Evolutionary conservation across 2,888 invertebrate genomes (phyloP).

Genomic region (Drosophila atripex): DNA sequence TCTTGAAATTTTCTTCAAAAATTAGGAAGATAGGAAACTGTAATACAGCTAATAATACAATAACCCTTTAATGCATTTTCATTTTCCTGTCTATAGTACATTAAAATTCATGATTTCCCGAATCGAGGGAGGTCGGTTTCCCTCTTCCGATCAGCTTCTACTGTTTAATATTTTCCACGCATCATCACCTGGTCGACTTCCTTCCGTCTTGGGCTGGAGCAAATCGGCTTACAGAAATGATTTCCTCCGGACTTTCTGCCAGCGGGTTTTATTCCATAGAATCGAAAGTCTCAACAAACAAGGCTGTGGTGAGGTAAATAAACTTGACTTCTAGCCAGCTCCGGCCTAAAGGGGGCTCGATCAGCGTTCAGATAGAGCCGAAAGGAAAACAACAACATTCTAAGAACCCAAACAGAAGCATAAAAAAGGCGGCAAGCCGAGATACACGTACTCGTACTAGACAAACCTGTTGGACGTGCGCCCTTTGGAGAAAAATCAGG

Average conservation of each 20-base stretch:
- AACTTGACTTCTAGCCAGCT: slow-evolving; percentile 55
- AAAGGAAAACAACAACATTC: slow-evolving; percentile 64
- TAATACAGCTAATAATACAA: slow-evolving; percentile 1
- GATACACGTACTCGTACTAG: slow-evolving; percentile 69
- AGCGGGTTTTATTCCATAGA: not conserved
- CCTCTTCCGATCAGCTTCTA: slow-evolving; percentile 4
- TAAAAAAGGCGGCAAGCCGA: slow-evolving; percentile 48
- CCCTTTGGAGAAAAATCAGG: slow-evolving; percentile 72
- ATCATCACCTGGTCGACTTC: slow-evolving; percentile 64
- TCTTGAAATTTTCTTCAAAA: no score
- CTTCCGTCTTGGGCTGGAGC: slow-evolving; percentile 56
- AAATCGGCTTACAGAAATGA: slow-evolving; percentile 62
- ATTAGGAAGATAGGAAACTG: not conserved
- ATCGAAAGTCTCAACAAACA: slow-evolving; percentile 28
- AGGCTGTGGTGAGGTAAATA: slow-evolving; percentile 55
- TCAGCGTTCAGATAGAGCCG: slow-evolving; percentile 52
- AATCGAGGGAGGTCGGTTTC: not conserved
- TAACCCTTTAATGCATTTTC: not conserved
- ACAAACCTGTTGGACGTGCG: slow-evolving; percentile 71
- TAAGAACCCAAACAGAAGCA: slow-evolving; percentile 63
- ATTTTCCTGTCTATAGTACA: slow-evolving; percentile 9
- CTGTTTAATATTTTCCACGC: slow-evolving; percentile 62
- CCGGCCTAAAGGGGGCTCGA: slow-evolving; percentile 49
- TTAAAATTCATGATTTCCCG: slow-evolving; percentile 42
- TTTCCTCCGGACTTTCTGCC: slow-evolving; percentile 32